Evolutionary conservation across 1,140 invertebrate genomes (phyloP), one percentile per base, ranked within the genome.

Genomic region (Zaprionus lachaisei): DNA sequence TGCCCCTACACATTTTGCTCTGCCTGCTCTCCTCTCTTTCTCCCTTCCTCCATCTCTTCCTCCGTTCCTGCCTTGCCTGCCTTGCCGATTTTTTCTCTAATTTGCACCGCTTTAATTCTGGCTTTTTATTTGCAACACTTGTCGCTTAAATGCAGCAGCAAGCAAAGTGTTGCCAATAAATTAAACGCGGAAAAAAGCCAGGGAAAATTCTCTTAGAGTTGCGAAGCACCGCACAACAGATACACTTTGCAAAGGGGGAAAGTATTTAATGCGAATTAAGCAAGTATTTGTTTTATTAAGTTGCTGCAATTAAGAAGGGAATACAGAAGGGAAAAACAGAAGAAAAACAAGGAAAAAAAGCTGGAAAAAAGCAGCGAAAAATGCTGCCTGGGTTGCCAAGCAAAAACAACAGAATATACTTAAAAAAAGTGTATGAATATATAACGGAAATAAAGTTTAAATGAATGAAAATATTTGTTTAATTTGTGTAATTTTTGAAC

Each of bases 101-200:
- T 89, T 81, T 82, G 86, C 85, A 82, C 60, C 81, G 81, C 85
- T 85, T 89, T 89, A 89, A 89, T 89, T 85, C 90, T 89, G 61
- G 76, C 79, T 85, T 91, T 89, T 89, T 89, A 85, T 89, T 89
- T 89, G 85, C 85, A 89, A 89, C 85, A 89, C 81, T 89, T 89
- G 85, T 89, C 85, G 85, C 82, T 89, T 89, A 90, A 89, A 89
- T 85, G 84, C 85, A 79, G 79, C 83, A 76, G 63, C 74, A 61
- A 24, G 63, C 83, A 90, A 89, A 89, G 85, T 90, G 85, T 84
- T 83, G 85, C 86, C 79, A 90, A 90, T 90, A 90, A 90, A 90
- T 90, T 90, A 90, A 90, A 71, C 54, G 64, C 64, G 69, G 77
- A 38, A 51, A 66, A 64, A 64, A 47, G 37, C 31, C 31, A 80